Evolutionary conservation across 92 coral and sea anemone genomes (phyloP).

Genomic region (Meandrina meandrites): DNA sequence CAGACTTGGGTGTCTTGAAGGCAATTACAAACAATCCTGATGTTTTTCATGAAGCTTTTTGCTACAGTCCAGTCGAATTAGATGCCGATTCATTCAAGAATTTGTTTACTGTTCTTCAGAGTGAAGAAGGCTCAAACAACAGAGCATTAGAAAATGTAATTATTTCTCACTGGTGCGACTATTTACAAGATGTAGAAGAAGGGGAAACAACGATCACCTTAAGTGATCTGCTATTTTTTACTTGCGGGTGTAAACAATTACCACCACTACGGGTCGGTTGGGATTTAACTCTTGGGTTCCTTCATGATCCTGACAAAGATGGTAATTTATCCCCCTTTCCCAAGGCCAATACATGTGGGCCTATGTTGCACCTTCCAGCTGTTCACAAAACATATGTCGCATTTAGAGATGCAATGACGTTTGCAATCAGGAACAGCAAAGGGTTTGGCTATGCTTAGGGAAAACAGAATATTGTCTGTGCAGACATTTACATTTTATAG

Average conservation of each 20-base stretch:
- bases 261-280: slow-evolving; percentile 56
- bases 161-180: slow-evolving; percentile 68
- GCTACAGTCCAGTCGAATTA: slow-evolving; percentile 50
- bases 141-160: slow-evolving; percentile 47
- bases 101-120: slow-evolving; percentile 31
- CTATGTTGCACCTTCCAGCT: slow-evolving; percentile 7
- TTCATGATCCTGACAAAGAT: slow-evolving; percentile 39
- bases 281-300: slow-evolving; percentile 30
- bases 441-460: slow-evolving; percentile 65
- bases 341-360: slow-evolving; percentile 44
- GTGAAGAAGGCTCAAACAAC: slow-evolving; percentile 75
- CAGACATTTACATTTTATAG: slow-evolving; percentile 2
- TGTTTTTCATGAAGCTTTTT: slow-evolving; percentile 26
- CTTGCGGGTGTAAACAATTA: slow-evolving; percentile 63
- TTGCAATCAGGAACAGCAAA: slow-evolving; percentile 67
- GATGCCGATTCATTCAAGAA: slow-evolving; percentile 43
- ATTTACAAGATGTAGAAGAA: slow-evolving; percentile 75
- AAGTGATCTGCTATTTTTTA: slow-evolving; percentile 66
- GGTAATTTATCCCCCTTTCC: slow-evolving; percentile 29
- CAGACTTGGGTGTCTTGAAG: slow-evolving; percentile 60
- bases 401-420: slow-evolving; percentile 62
- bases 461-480: too few relatives aligned
- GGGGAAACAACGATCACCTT: slow-evolving; percentile 57
- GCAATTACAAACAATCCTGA: slow-evolving; percentile 64
- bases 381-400: slow-evolving; percentile 46